Evolutionary conservation across 35 echinoderm and acorn worm genomes (phyloP), one percentile per base, ranked within the genome.

Genomic region (Lytechinus pictus): DNA sequence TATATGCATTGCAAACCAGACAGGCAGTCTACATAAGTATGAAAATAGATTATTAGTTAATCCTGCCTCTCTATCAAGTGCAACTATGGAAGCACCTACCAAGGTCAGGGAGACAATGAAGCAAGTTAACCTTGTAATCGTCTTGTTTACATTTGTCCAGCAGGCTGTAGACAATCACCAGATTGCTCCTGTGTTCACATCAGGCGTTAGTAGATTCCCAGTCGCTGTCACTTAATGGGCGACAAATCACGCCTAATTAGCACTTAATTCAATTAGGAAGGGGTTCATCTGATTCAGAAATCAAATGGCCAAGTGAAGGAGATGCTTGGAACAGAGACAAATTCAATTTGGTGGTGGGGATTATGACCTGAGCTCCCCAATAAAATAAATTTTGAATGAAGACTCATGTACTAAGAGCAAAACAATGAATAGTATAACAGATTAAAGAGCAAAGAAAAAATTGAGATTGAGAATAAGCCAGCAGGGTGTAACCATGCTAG

Each of bases 181-280:
- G 4, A 54, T 90, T 90, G 88, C 88, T 90, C 52, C 88, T 79
- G 29, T 90, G 52, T 44, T 44, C 88, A 33, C 88, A 52, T 44
- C 29, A 44, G 29, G 88, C 52, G 88, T 16, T 90, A 44, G 10
- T 33, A 52, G 29, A 90, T 90, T 54, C 52, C 88, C 92, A 57
- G 92, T 93, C 55, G n/a, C 92, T 57, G 92, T 57, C 54, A 55
- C 53, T 57, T 55, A 93, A 93, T 93, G 54, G 92, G 92, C 29
- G 53, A 57, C 92, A 93, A 93, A 93, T 93, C 92, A 93, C 55
- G 54, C 92, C 92, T 93, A 93, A 93, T 93, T 93, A 93, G 53
- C 92, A 10, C 54, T 27, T 93, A 93, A 93, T 93, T 93, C 92
- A 93, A 93, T 93, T 55, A 93, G 53, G 92, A 93, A 55, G 53